Conservation (phyloP, 1,140 invertebrate species). For the Pseudobourletiella spinata region DNA sequence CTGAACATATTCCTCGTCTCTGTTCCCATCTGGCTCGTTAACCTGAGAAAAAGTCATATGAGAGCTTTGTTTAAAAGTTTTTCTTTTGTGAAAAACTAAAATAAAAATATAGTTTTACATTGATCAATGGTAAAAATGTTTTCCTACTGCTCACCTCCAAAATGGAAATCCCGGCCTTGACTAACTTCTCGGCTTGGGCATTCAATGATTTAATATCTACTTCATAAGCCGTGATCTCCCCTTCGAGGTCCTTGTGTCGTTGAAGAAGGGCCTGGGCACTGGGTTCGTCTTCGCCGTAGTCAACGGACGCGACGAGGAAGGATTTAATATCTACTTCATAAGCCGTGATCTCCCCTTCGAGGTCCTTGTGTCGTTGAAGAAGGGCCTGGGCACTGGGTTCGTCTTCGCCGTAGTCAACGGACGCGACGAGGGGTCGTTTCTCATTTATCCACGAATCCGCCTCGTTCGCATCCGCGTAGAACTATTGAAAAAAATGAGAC, state of each 20-base stretch:
- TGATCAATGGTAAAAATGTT: background rate
- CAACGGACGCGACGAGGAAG: constrained; percentile 72
- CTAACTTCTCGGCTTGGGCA: constrained; percentile 69
- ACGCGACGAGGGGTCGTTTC: constrained; percentile 77
- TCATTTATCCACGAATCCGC: constrained; percentile 95
- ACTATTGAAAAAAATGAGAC: constrained; percentile 47
- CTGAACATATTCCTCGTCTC: constrained; percentile 52
- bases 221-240: constrained; percentile 82
- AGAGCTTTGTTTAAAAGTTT: too few relatives aligned
- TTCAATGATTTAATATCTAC: constrained; percentile 79
- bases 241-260: constrained; percentile 76
- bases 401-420: constrained; percentile 77
- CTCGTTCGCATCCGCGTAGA: constrained; percentile 94
- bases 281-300: constrained; percentile 82
- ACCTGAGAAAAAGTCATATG: too few relatives aligned
- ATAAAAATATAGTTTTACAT: background rate
- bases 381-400: constrained; percentile 79
- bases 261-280: constrained; percentile 75
- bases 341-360: constrained; percentile 84
- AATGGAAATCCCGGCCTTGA: constrained; percentile 65
- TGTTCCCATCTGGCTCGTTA: constrained; percentile 48
- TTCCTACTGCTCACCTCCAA: constrained; percentile 48
- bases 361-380: constrained; percentile 71
- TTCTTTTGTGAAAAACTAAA: too few relatives aligned
- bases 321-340: constrained; percentile 82